These are phyloP conservation scores for Polypedilum vanderplanki DNA, from an alignment of 1,140 invertebrate genomes.

Conservation along the genomic window DNA sequence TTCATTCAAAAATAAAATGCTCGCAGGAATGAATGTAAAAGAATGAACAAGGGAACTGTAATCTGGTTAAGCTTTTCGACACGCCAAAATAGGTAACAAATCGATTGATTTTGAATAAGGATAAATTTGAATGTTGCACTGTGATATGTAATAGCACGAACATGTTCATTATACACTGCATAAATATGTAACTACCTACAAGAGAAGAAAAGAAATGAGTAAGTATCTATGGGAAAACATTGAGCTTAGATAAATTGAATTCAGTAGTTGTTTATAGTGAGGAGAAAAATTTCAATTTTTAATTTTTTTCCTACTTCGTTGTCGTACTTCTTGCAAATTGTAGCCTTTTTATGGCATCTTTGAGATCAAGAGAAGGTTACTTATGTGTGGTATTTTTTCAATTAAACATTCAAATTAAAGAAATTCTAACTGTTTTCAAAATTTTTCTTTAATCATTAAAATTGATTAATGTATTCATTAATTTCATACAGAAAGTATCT, in stretches of 20 bases:
- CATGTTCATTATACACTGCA: constrained; percentile 11
- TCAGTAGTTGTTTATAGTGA: too few relatives aligned
- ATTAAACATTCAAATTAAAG: too few relatives aligned
- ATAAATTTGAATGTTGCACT: constrained; percentile 13
- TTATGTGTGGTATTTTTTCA: too few relatives aligned
- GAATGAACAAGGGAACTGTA: background rate
- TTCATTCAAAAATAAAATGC: constrained; percentile 11
- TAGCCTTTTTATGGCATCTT: too few relatives aligned
- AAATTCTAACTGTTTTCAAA: too few relatives aligned
- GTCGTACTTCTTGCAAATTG: too few relatives aligned
- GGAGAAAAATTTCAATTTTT: too few relatives aligned
- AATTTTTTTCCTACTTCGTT: too few relatives aligned
- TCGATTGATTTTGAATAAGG: constrained; percentile 27
- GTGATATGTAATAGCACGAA: background rate
- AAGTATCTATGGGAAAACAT: background rate
- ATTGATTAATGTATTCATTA: too few relatives aligned
- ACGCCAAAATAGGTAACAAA: constrained; percentile 27
- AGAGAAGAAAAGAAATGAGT: background rate
- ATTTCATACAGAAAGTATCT: too few relatives aligned
- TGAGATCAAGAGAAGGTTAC: too few relatives aligned
- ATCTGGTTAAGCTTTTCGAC: constrained; percentile 24
- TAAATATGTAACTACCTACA: background rate
- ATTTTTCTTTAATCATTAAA: too few relatives aligned
- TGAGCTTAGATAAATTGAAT: background rate
- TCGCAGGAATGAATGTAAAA: background rate